phyloP scores from a whole-genome alignment of 2,797 vertebrate genomes.

The Anguilla obscura region DNA sequence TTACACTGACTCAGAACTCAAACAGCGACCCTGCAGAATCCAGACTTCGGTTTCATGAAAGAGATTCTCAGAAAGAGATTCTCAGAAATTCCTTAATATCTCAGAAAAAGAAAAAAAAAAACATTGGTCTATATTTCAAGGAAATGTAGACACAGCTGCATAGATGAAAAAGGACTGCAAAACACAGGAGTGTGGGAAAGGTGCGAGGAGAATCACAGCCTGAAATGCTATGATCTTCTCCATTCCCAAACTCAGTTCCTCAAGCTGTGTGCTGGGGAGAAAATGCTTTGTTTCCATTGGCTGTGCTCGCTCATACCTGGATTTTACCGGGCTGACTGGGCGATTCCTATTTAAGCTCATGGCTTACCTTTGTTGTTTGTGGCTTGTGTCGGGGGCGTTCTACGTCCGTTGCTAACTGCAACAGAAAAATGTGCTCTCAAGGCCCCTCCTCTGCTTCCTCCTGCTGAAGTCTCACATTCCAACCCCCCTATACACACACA shows the following conservation, averaged over 20 bases:
- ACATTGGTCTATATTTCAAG: neutral
- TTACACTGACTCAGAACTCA: neutral
- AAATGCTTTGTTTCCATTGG: neutral
- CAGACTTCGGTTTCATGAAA: too few relatives aligned
- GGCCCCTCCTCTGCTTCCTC: neutral
- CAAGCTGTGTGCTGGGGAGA: neutral
- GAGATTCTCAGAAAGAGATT: too few relatives aligned
- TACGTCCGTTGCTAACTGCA: neutral
- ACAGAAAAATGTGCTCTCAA: neutral
- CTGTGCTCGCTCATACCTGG: neutral
- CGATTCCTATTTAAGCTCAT: neutral
- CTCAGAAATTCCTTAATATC: neutral
- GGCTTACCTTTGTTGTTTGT: neutral
- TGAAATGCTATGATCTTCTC: neutral
- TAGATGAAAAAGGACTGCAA: neutral
- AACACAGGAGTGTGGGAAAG: neutral
- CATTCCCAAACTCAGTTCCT: neutral
- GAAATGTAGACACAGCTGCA: neutral
- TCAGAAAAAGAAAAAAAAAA: neutral
- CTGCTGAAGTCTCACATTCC: neutral
- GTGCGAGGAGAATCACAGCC: neutral
- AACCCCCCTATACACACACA: neutral
- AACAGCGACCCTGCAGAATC: neutral
- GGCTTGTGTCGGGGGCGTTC: neutral
- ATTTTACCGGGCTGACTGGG: neutral